phyloP scores from a whole-genome alignment of 2,888 invertebrate genomes.

The Belgica antarctica region DNA sequence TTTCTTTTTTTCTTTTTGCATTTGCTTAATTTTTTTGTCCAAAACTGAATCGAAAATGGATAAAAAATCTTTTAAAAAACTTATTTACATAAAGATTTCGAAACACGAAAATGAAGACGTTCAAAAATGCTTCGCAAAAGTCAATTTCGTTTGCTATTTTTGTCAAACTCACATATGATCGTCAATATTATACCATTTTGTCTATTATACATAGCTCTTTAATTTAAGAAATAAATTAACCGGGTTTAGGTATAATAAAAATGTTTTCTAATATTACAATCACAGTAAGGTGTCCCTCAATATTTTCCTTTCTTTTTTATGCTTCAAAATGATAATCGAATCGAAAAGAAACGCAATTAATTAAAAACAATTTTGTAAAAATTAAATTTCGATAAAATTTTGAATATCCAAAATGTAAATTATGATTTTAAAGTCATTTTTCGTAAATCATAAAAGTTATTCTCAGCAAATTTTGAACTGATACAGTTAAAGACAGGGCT shows the following conservation, averaged over 20 bases:
- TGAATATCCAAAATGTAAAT: not conserved
- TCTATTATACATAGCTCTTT: constrained; percentile 29
- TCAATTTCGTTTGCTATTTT: constrained; percentile 4
- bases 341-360: not conserved
- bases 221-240: constrained; percentile 28
- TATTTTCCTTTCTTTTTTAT: constrained; percentile 4
- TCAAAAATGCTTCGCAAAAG: not conserved
- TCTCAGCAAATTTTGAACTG: constrained; percentile 35
- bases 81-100: not conserved
- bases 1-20: not conserved
- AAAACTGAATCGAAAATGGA: not conserved
- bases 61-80: not conserved
- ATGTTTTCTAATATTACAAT: constrained; percentile 36
- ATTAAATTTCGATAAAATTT: constrained; percentile 27
- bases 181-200: constrained; percentile 24
- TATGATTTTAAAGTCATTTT: not conserved
- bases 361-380: constrained; percentile 27
- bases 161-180: not conserved
- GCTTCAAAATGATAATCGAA: constrained; percentile 11
- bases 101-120: not conserved
- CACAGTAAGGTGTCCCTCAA: constrained; percentile 29
- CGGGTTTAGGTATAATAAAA: constrained; percentile 23
- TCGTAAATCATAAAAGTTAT: not conserved
- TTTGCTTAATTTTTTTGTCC: not conserved
- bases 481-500: constrained; percentile 32